Evolutionary conservation across 2,888 invertebrate species (phyloP).

Genomic region (Scrobipalpa atriplicella): DNA sequence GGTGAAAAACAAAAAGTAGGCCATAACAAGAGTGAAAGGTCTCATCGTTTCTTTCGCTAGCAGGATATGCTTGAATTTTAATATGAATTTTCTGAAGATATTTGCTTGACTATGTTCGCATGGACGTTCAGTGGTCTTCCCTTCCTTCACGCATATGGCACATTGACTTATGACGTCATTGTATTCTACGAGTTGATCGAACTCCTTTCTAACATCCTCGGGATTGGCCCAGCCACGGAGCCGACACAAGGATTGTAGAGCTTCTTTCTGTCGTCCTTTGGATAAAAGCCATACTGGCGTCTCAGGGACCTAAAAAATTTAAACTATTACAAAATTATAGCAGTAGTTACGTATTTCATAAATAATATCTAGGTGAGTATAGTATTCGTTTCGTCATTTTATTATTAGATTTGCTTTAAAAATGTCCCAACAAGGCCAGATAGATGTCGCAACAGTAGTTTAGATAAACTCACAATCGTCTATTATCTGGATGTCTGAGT

Average conservation of each 20-base stretch:
- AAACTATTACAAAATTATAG: neutral
- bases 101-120: slow-evolving; percentile 58
- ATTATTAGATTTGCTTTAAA: too few relatives aligned
- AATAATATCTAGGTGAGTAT: neutral
- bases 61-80: slow-evolving; percentile 64
- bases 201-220: slow-evolving; percentile 77
- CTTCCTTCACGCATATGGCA: slow-evolving; percentile 61
- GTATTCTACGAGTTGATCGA: slow-evolving; percentile 72
- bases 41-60: slow-evolving; percentile 78
- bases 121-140: slow-evolving; percentile 42
- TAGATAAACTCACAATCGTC: neutral
- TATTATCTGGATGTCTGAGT: slow-evolving; percentile 3
- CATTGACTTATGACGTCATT: slow-evolving; percentile 64
- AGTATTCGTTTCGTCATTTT: neutral
- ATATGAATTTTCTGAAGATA: slow-evolving; percentile 50
- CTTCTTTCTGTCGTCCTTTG: slow-evolving; percentile 79
- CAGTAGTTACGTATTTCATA: neutral
- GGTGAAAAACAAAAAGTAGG: slow-evolving; percentile 79
- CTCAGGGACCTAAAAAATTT: slow-evolving; percentile 76
- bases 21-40: slow-evolving; percentile 76
- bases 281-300: slow-evolving; percentile 84
- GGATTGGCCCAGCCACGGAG: slow-evolving; percentile 81
- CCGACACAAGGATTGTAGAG: slow-evolving; percentile 77
- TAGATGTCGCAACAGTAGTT: neutral
- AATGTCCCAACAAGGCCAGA: neutral